Evolutionary conservation across 2,888 invertebrate genomes (phyloP), one percentile per base, ranked within the genome.

Genomic region (Sepioteuthis lessoniana): DNA sequence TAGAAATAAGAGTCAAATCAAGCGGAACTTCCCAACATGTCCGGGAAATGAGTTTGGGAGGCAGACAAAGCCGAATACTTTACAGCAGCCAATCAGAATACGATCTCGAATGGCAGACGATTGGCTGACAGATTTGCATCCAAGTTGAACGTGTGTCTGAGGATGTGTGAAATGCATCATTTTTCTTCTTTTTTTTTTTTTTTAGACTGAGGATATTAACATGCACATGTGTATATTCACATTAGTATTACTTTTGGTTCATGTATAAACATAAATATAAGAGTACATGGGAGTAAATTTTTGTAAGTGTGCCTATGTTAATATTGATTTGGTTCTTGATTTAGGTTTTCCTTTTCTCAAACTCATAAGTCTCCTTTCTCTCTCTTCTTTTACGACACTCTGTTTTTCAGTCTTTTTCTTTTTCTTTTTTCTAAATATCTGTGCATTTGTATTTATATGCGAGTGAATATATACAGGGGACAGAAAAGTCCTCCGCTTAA

Each of bases 11-110:
- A 76, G 16, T n/a, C 76, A 76, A 76, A 76, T 76, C 76, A 76
- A 76, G 76, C 76, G 76, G 76, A 76, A 76, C 76, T 76, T n/a
- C 76, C 76, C 76, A 76, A 76, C 76, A 76, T 76, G 76, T n/a
- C 76, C 76, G 76, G 76, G n/a, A 76, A 76, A 76, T 76, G 76
- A 76, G 76, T 35, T 76, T n/a, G 76, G n/a, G n/a, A 35, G 16
- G n/a, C 76, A 76, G 4, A 76, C 76, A 76, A 76, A 76, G 76
- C 35, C n/a, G 35, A 76, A 76, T 35, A 13, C 35, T 76, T 76
- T n/a, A 76, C n/a, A 76, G 35, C 76, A 76, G 76, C 76, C 76
- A 76, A 76, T 76, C 76, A 76, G 76, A 76, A 35, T 76, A n/a
- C 76, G 76, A n/a, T 35, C 76, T 35, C 1, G n/a, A 76, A 76